Conservation (phyloP, 2,888 invertebrate species). For the Pinctada fucata region DNA sequence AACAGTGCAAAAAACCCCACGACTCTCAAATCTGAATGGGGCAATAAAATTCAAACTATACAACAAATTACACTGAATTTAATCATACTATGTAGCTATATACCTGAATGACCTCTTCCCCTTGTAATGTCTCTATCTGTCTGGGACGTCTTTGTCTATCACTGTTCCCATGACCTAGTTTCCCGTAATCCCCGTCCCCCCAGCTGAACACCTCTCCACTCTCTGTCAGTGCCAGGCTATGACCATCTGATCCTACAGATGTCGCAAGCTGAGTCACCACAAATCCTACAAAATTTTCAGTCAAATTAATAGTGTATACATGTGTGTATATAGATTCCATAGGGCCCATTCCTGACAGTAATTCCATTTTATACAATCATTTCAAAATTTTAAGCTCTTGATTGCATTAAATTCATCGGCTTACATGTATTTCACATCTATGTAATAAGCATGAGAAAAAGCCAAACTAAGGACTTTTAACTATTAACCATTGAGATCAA, state of each 20-base stretch:
- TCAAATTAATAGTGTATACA: neutral
- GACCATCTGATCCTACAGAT: conserved; percentile 83
- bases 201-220: conserved; percentile 84
- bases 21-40: too few relatives aligned
- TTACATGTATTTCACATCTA: too few relatives aligned
- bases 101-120: conserved; percentile 81
- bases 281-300: conserved; percentile 78
- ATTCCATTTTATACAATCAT: too few relatives aligned
- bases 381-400: too few relatives aligned
- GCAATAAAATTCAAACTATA: too few relatives aligned
- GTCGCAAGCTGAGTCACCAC: conserved; percentile 82
- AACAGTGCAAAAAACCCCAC: too few relatives aligned
- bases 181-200: conserved; percentile 84
- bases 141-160: conserved; percentile 82
- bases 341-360: neutral
- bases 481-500: too few relatives aligned
- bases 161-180: conserved; percentile 83
- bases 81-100: neutral
- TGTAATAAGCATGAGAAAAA: too few relatives aligned
- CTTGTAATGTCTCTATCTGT: conserved; percentile 82
- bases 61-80: too few relatives aligned
- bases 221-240: conserved; percentile 82
- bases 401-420: too few relatives aligned
- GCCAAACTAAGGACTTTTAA: too few relatives aligned
- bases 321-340: neutral